Conservation (phyloP, 2,888 invertebrate genomes). For the Ethmia dodecea region DNA sequence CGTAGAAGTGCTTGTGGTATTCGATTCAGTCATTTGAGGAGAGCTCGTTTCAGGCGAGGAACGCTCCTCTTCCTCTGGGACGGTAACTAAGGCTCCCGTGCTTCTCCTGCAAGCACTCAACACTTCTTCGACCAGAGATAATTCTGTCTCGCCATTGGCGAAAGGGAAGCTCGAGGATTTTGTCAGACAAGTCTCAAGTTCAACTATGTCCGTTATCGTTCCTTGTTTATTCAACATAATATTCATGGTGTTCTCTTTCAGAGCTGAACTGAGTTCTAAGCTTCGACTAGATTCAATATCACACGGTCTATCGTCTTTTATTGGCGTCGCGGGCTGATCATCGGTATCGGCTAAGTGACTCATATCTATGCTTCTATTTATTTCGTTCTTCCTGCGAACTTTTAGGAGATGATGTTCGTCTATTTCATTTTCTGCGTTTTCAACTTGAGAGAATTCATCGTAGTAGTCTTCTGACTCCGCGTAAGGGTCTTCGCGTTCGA, state of each 20-base stretch:
- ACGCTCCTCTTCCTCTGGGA: slow-evolving; percentile 80
- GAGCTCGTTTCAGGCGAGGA: slow-evolving; percentile 70
- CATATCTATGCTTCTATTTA: slow-evolving; percentile 58
- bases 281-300: slow-evolving; percentile 57
- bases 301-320: slow-evolving; percentile 44
- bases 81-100: slow-evolving; percentile 72
- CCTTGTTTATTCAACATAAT: slow-evolving; percentile 52
- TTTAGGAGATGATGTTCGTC: slow-evolving; percentile 60
- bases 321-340: slow-evolving; percentile 28
- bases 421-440: slow-evolving; percentile 63
- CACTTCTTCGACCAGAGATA: slow-evolving; percentile 66
- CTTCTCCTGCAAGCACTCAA: slow-evolving; percentile 63
- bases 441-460: slow-evolving; percentile 51
- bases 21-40: slow-evolving; percentile 80
- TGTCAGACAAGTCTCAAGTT: slow-evolving; percentile 41
- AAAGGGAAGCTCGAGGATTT: slow-evolving; percentile 63
- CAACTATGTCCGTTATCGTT: slow-evolving; percentile 33
- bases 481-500: slow-evolving; percentile 68
- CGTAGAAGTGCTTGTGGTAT: slow-evolving; percentile 82
- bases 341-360: slow-evolving; percentile 42
- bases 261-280: slow-evolving; percentile 48
- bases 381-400: slow-evolving; percentile 69
- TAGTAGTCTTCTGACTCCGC: slow-evolving; percentile 62
- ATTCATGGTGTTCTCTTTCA: slow-evolving; percentile 64
- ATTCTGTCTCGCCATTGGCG: slow-evolving; percentile 47